Evolutionary conservation across 2,888 invertebrate species (phyloP).

Genomic region (Colostygia pectinataria): DNA sequence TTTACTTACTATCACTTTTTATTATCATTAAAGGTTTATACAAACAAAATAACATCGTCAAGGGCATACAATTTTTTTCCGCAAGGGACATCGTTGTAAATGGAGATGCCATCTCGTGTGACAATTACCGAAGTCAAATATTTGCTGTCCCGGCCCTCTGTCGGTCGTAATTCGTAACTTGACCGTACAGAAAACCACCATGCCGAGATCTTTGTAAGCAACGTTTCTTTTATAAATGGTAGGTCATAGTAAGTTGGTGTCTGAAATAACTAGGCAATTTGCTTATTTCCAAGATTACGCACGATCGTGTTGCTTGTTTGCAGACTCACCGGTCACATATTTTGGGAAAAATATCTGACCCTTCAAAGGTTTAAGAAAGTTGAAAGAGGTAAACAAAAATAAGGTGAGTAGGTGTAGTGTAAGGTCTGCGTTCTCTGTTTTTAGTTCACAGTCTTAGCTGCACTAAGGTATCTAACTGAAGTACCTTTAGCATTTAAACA

Average conservation of each 20-base stretch:
- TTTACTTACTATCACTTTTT: too few relatives aligned
- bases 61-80: constrained; percentile 11
- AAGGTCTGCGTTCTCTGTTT: too few relatives aligned
- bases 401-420: too few relatives aligned
- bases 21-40: too few relatives aligned
- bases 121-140: constrained; percentile 78
- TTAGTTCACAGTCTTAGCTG: too few relatives aligned
- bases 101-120: constrained; percentile 64
- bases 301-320: constrained; percentile 75
- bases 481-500: too few relatives aligned
- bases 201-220: constrained; percentile 27
- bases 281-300: constrained; percentile 61
- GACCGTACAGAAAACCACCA: constrained; percentile 45
- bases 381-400: neutral
- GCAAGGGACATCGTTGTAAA: constrained; percentile 36
- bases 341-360: constrained; percentile 60
- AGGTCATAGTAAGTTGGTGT: constrained; percentile 41
- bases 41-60: neutral
- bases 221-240: neutral
- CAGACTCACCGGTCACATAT: constrained; percentile 68
- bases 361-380: constrained; percentile 15
- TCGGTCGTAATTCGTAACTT: constrained; percentile 72
- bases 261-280: constrained; percentile 57
- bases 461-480: too few relatives aligned
- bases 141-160: constrained; percentile 76